Base-by-base conservation (phyloP, 2,797 vertebrate species). In the Channallabes apus region DNA sequence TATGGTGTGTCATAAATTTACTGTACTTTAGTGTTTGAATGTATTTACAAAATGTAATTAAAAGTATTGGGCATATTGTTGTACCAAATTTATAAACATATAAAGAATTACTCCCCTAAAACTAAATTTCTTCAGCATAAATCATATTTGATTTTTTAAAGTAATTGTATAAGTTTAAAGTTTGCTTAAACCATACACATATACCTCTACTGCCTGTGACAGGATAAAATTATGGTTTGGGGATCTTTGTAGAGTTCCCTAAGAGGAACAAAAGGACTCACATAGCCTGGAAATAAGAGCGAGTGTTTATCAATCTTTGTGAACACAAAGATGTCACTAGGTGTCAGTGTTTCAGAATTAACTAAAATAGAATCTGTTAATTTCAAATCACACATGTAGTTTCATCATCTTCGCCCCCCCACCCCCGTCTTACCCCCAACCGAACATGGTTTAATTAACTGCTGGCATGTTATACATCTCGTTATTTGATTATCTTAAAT, bases 321-420 rank as follows among this genome's bases (percentile, higher is more conserved):
- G 6, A 51, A 72, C 79, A 12, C 1, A 35, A 18, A 35, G 3
- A 14, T 54, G 61, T 56, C 84, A 65, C 79, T 82, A 85, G 84
- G 71, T 65, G 84, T 75, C 84, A 85, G 41, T 58, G 56, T 81
- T 81, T 41, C 9, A 41, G 75, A 56, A 85, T 65, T 7, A 61
- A 71, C 32, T 46, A 32, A 11, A 56, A 80, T 64, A 41, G 27
- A 64, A n/a, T 58, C 29, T 6, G 2, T 22, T 0, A 9, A 18
- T 72, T 72, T 46, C 20, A 41, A 41, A 51, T 6, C n/a, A 18
- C 71, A 77, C 17, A 29, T 24, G 54, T 17, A 59, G 20, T 38
- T 38, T 61, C 5, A 6, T 59, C 18, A 24, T 15, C 6, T 41
- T 7, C 1, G 7, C 7, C 41, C 41, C 41, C 41, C 41, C 38